These are phyloP conservation scores for Notarius quadriscutis DNA, from an alignment of 2,113 vertebrate genomes.

Conservation along the genomic window DNA sequence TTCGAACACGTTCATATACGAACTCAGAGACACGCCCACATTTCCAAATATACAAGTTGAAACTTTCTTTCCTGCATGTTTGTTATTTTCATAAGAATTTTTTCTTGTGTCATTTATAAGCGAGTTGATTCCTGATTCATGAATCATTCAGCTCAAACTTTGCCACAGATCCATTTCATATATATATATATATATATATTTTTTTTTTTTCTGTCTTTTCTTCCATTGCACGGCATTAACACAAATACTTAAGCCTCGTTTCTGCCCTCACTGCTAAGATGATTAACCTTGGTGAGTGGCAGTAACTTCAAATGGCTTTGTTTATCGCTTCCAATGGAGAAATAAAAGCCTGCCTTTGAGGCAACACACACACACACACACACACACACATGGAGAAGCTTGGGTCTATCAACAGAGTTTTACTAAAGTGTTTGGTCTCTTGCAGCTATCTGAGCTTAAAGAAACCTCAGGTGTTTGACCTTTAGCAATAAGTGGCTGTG, in stretches of 20 bases:
- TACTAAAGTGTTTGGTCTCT: neutral
- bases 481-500: neutral
- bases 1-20: neutral
- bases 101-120: neutral
- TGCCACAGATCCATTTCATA: neutral
- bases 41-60: neutral
- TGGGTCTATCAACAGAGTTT: conserved; percentile 8
- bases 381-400: neutral
- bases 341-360: conserved; percentile 30
- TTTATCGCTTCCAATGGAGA: conserved; percentile 31
- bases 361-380: neutral
- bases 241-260: conserved; percentile 26
- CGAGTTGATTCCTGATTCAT: neutral
- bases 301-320: conserved; percentile 28
- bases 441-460: neutral
- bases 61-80: neutral
- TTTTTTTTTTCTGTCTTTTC: neutral
- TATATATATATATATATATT: too few species aligned
- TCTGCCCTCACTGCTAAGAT: conserved; percentile 27
- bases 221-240: conserved; percentile 20
- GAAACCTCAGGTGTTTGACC: conserved; percentile 20
- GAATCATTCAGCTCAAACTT: neutral
- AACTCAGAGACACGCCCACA: neutral
- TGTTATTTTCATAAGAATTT: neutral
- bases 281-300: conserved; percentile 38